Evolutionary conservation across 2,113 vertebrate genomes (phyloP).

Genomic region (Ceuthmochares aereus): DNA sequence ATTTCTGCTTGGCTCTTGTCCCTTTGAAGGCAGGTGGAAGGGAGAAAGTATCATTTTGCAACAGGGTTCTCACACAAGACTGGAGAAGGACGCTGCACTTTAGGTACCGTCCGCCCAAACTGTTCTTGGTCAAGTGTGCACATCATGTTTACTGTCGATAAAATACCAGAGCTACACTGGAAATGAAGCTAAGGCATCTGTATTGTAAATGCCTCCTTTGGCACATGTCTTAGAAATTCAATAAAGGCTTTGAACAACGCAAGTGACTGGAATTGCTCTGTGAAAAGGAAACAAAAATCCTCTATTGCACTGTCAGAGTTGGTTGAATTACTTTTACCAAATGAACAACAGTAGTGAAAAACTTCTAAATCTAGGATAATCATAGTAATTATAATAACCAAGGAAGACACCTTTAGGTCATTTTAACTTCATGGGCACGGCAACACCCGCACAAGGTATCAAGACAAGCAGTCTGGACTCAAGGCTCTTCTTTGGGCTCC

Average conservation of each 20-base stretch:
- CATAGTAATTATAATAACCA: neutral
- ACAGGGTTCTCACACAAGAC: fast-evolving
- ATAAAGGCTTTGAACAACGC: neutral
- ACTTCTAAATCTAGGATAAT: neutral
- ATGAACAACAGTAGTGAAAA: neutral
- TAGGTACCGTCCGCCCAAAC: neutral
- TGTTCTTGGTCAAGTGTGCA: neutral
- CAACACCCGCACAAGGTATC: fast-evolving
- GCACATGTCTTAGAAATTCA: neutral
- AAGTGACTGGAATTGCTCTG: neutral
- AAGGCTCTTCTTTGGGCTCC: neutral
- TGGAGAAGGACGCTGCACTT: neutral
- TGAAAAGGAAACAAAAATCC: neutral
- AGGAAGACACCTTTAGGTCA: neutral
- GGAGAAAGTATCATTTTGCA: neutral
- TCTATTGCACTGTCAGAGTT: neutral
- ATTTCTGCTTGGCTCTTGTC: neutral
- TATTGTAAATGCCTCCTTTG: neutral
- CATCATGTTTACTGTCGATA: neutral
- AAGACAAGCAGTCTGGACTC: neutral
- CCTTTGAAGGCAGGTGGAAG: neutral
- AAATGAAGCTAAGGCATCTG: neutral
- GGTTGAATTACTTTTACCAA: neutral
- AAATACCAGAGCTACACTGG: neutral
- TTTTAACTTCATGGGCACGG: neutral